Evolutionary conservation across 2,797 vertebrate species (phyloP).

Genomic region (Sebastes iracundus): DNA sequence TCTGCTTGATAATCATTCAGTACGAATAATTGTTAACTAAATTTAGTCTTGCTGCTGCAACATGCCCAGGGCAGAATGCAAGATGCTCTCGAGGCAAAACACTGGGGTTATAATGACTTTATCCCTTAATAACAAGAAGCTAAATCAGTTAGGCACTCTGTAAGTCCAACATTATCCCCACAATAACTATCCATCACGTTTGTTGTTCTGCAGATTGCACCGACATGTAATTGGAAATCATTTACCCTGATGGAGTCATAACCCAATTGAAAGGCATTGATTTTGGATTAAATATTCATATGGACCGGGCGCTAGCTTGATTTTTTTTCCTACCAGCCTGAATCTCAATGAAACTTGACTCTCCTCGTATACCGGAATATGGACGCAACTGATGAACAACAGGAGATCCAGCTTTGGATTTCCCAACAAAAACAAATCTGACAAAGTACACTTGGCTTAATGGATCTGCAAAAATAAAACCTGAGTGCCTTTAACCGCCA

Average conservation of each 20-base stretch:
- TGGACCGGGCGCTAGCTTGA: conserved; percentile 1
- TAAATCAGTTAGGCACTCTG: conserved; percentile 68
- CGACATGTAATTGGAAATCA: conserved; percentile 64
- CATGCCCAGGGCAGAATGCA: background rate
- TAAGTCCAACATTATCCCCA: conserved; percentile 53
- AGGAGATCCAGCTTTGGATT: background rate
- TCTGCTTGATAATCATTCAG: conserved; percentile 29
- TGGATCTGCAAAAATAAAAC: background rate
- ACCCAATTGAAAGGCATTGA: conserved; percentile 73
- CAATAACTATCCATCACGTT: conserved; percentile 69
- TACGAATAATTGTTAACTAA: conserved; percentile 45
- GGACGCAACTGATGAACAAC: conserved; percentile 3
- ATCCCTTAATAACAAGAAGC: conserved; percentile 65
- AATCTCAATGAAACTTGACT: conserved; percentile 55
- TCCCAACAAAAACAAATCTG: background rate
- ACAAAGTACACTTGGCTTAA: background rate
- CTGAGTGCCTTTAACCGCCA: background rate
- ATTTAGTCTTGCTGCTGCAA: conserved; percentile 27
- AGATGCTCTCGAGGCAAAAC: conserved; percentile 43
- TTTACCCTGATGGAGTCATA: conserved; percentile 67
- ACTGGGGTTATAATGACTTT: conserved; percentile 65
- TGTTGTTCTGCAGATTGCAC: conserved; percentile 49
- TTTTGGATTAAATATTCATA: conserved; percentile 74
- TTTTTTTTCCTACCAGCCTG: conserved; percentile 21
- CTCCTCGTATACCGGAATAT: conserved; percentile 18